phyloP scores from a whole-genome alignment of 2,113 vertebrate genomes.

The Chauna torquata region DNA sequence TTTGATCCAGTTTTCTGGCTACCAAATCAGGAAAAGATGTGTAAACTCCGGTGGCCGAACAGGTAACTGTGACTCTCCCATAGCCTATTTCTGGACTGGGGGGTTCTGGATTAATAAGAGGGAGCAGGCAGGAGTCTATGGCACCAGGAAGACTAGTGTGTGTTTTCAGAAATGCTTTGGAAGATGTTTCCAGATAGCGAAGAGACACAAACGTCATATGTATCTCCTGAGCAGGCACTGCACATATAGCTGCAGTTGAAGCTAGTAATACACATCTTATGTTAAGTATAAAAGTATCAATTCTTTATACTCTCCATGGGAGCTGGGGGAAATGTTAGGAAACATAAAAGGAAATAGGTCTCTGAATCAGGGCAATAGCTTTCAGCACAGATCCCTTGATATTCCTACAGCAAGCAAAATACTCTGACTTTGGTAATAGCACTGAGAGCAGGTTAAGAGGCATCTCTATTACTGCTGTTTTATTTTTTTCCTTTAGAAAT shows the following conservation, averaged over 20 bases:
- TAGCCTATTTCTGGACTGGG: not conserved
- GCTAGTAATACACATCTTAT: not conserved
- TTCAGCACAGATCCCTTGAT: not conserved
- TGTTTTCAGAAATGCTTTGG: not conserved
- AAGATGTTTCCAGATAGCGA: not conserved
- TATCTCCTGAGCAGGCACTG: not conserved
- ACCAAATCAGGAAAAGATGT: not conserved
- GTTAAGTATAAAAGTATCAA: not conserved
- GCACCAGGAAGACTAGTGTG: not conserved
- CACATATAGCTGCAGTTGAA: not conserved
- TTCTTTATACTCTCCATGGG: not conserved
- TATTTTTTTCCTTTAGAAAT: not conserved
- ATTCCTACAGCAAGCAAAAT: not conserved
- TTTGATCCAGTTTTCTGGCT: not conserved
- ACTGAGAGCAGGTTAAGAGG: not conserved
- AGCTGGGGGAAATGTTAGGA: not conserved
- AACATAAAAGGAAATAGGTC: not conserved
- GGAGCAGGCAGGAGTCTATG: not conserved
- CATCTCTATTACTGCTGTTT: not conserved
- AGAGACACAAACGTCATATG: not conserved
- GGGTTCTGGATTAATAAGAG: not conserved
- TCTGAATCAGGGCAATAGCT: not conserved
- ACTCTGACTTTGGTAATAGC: not conserved
- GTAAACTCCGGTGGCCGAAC: not conserved
- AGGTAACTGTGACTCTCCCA: not conserved